Conservation (phyloP, 2,888 invertebrate species). For the Lymantria monacha region DNA sequence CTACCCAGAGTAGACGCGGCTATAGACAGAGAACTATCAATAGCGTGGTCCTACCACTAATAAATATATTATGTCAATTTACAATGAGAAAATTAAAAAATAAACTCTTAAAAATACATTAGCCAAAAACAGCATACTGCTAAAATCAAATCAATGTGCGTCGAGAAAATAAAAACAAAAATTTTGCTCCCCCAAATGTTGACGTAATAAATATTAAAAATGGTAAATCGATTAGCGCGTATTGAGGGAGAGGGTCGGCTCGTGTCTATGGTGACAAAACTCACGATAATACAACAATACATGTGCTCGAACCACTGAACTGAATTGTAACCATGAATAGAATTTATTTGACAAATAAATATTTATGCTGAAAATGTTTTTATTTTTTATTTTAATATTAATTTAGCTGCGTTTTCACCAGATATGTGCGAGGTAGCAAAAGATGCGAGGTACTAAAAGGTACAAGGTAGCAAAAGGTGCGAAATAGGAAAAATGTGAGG, state of each 20-base stretch:
- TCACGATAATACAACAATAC: slow-evolving; percentile 35
- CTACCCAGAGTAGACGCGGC: too few relatives aligned
- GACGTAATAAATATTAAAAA: slow-evolving; percentile 32
- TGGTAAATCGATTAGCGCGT: slow-evolving; percentile 35
- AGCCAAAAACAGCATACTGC: not conserved
- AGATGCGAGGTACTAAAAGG: too few relatives aligned
- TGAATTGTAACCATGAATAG: slow-evolving; percentile 15
- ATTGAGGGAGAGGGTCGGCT: slow-evolving; percentile 27
- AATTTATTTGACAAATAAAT: slow-evolving; percentile 17
- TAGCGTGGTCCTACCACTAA: too few relatives aligned
- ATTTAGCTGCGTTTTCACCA: too few relatives aligned
- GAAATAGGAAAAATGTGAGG: too few relatives aligned
- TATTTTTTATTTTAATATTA: not conserved
- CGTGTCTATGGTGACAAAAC: slow-evolving; percentile 33
- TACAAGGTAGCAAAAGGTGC: too few relatives aligned
- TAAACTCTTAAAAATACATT: too few relatives aligned
- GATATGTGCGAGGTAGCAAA: too few relatives aligned
- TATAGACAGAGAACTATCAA: too few relatives aligned
- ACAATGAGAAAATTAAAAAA: too few relatives aligned
- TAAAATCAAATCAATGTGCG: slow-evolving; percentile 12
- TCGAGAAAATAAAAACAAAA: slow-evolving; percentile 3
- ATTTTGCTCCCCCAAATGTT: slow-evolving; percentile 15
- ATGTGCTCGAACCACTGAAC: slow-evolving; percentile 27
- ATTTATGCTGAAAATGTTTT: not conserved
- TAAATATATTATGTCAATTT: too few relatives aligned